phyloP scores from a whole-genome alignment of 2,888 invertebrate genomes.

The Beris chalybata region DNA sequence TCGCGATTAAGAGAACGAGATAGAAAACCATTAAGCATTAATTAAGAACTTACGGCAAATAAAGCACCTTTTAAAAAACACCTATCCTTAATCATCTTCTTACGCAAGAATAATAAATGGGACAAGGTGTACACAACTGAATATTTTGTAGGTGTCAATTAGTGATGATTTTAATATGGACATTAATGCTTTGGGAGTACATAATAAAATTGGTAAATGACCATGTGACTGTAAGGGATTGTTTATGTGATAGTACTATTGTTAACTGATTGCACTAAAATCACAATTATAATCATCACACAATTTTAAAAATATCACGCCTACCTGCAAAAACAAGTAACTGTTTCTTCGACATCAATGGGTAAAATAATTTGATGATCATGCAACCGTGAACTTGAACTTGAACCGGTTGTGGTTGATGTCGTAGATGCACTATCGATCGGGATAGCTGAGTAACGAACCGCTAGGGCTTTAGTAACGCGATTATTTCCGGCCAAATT shows the following conservation, averaged over 20 bases:
- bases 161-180: no score
- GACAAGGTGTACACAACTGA: no score
- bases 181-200: no score
- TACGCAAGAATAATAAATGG: no score
- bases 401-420: constrained; percentile 38
- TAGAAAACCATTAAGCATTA: no score
- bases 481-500: constrained; percentile 56
- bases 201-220: no score
- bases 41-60: no score
- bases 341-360: constrained; percentile 70
- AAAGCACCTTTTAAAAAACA: no score
- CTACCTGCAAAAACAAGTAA: constrained; percentile 82
- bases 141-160: no score
- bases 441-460: constrained; percentile 54
- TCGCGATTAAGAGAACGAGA: no score
- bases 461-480: constrained; percentile 54
- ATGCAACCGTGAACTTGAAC: constrained; percentile 31
- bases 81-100: no score
- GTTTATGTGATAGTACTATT: not conserved
- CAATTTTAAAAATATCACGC: constrained; percentile 23
- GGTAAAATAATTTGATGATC: constrained; percentile 58
- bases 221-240: not conserved
- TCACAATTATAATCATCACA: not conserved
- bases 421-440: constrained; percentile 45
- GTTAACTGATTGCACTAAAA: not conserved